Conservation (phyloP, 2,797 vertebrate genomes). For the Balearica regulorum region DNA sequence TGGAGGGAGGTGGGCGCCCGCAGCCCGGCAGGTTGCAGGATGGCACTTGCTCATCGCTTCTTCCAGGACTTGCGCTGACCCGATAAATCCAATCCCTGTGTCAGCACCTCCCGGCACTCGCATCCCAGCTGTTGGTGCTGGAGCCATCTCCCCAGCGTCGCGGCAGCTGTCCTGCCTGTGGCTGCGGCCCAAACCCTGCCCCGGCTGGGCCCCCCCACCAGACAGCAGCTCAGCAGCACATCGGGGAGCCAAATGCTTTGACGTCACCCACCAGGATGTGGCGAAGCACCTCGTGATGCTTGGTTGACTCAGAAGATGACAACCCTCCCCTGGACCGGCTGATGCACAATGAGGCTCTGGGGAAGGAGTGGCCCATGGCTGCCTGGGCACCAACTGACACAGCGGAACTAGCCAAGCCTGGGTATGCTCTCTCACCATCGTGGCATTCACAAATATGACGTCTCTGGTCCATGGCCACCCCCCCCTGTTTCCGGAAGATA, state of each 20-base stretch:
- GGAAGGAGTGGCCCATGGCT: not conserved
- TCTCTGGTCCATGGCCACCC: not conserved
- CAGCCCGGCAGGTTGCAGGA: not conserved
- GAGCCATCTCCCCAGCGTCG: not conserved
- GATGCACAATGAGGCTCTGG: not conserved
- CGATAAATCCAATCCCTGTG: not conserved
- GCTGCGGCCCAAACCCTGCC: not conserved
- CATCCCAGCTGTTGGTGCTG: not conserved
- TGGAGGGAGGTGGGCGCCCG: not conserved
- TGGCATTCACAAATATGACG: not conserved
- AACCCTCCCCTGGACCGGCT: fast-evolving
- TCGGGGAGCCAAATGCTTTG: not conserved
- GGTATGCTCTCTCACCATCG: fast-evolving
- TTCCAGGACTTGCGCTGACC: not conserved
- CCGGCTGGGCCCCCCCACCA: fast-evolving
- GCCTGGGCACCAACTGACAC: fast-evolving
- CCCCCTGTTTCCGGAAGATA: not conserved
- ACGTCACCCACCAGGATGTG: constrained; percentile 22
- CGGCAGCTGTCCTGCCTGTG: not conserved
- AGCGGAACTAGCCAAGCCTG: not conserved
- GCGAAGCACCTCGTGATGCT: not conserved
- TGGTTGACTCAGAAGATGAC: constrained; percentile 24
- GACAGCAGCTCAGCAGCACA: fast-evolving
- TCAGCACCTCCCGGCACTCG: not conserved
- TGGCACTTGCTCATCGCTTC: not conserved